Percentiles rank a stretch among this genome's conserved stretches.
Evolutionary conservation across 2,797 vertebrate genomes (phyloP).

Genomic region (Cyclura pinguis): DNA sequence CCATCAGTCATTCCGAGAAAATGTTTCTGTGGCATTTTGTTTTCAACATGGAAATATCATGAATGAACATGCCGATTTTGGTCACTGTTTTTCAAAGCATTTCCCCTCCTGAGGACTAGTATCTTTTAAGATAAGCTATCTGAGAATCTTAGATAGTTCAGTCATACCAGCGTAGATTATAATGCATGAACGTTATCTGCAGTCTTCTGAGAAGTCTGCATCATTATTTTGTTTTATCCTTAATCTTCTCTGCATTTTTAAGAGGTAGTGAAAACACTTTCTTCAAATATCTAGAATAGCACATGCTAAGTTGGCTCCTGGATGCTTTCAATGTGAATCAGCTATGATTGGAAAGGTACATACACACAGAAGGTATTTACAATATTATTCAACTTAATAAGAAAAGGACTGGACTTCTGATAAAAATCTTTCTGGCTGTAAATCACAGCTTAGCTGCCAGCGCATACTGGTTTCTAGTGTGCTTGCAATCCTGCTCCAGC

Average conservation of each 20-base stretch:
- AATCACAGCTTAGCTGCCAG: conserved; percentile 43
- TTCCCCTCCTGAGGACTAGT: background rate
- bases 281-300: conserved; percentile 29
- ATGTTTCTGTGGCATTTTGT: background rate
- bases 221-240: conserved; percentile 19
- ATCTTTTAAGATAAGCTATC: background rate
- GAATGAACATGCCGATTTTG: background rate
- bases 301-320: conserved; percentile 45
- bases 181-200: background rate
- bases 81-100: background rate
- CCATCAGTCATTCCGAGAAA: background rate
- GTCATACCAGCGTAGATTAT: background rate
- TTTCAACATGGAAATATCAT: background rate
- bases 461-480: conserved; percentile 51
- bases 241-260: conserved; percentile 26
- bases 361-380: conserved; percentile 54
- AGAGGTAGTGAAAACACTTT: conserved; percentile 5
- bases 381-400: conserved; percentile 57
- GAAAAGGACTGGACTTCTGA: conserved; percentile 47
- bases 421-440: conserved; percentile 63
- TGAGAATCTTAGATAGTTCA: background rate
- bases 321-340: conserved; percentile 55
- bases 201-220: background rate
- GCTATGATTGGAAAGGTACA: conserved; percentile 35
- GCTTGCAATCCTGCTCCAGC: conserved; percentile 37